Percentiles rank a stretch among this genome's conserved stretches.
Conservation (phyloP, 2,113 vertebrate genomes). For the Corythaixoides concolor region DNA sequence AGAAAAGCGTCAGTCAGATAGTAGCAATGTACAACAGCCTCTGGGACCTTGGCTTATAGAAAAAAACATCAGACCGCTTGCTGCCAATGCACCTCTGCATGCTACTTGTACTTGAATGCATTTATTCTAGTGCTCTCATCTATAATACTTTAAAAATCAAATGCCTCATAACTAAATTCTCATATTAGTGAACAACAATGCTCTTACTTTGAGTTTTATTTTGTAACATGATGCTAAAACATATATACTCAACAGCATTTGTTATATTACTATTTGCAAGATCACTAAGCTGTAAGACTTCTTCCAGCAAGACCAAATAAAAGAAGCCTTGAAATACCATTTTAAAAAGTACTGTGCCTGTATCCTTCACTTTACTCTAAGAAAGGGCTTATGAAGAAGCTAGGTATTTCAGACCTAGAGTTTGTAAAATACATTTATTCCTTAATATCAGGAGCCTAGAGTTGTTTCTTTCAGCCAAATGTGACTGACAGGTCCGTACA, state of each 20-base stretch:
- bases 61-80: neutral
- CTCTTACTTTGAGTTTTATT: neutral
- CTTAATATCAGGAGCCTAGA: neutral
- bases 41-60: neutral
- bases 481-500: neutral
- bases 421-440: neutral
- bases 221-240: neutral
- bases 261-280: neutral
- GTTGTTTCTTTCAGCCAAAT: neutral
- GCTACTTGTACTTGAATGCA: neutral
- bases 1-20: conserved; percentile 33
- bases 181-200: neutral
- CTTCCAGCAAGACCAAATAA: neutral
- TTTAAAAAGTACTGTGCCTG: neutral
- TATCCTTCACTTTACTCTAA: neutral
- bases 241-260: neutral
- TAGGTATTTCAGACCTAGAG: neutral
- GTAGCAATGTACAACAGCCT: conserved; percentile 6
- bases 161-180: neutral
- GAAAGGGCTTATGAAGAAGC: neutral
- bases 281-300: neutral
- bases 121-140: neutral
- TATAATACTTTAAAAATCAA: neutral
- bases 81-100: neutral
- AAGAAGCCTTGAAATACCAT: neutral